Evolutionary conservation across 2,888 invertebrate species (phyloP), one percentile per base, ranked within the genome.

Genomic region (Taphrorychus bicolor): DNA sequence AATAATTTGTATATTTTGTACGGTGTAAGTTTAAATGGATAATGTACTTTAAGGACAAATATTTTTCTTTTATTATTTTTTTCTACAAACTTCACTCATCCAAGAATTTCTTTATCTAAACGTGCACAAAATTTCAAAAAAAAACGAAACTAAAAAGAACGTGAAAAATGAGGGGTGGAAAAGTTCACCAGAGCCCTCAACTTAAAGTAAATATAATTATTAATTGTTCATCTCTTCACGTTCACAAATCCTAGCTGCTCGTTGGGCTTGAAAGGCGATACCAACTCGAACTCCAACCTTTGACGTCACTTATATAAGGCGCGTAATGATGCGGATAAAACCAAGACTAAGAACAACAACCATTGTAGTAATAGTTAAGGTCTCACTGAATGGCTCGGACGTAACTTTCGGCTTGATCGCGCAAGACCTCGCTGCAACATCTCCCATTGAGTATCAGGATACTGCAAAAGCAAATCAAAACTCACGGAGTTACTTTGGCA

Each of bases 311-410:
- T 73, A 97, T 92, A 80, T 92, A 98, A 0, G 98, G 98, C 0
- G 98, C 94, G 82, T 98, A 99, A 82, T 99, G 98, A 79, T 95
- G 94, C 0, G 97, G 97, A 82, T 97, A 99, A 83, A 87, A 98
- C 98, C 98, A 99, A 23, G 95, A 93, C 99, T 98, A 99, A 0
- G 97, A 97, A 57, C 93, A 92, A 49, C 97, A 95, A 4, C 98
- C 98, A 76, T 94, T 91, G 83, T 97, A 98, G 82, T 99, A 99
- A 82, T 99, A 99, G 79, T 92, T 88, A 16, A 98, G 84, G 79
- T 96, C 95, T 98, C 98, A 99, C 76, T 98, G 98, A 54, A 99
- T 89, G 0, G 97, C 98, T 42, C 91, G 86, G 7, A 98, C 91
- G 80, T 98, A 99, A 56, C 93, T 90, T 78, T 91, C 90, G 0